Evolutionary conservation across 2,797 vertebrate genomes (phyloP), one percentile per base, ranked within the genome.

Genomic region (Tolypeutes matacus): DNA sequence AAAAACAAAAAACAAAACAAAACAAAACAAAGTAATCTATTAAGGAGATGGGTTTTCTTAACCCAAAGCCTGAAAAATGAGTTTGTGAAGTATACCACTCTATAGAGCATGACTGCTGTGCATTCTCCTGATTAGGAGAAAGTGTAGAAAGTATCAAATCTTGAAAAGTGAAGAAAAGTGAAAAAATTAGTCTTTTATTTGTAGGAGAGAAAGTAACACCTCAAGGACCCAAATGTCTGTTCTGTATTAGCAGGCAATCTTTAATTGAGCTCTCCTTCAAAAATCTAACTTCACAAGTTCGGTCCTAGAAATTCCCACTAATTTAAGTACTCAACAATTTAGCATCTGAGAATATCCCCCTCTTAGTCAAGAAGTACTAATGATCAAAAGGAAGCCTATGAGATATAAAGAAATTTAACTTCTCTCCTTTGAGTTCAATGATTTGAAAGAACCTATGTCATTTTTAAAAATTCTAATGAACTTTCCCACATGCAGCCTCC

Each of bases 61-160:
- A 91, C 78, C 67, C 21, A 67, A 96, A 96, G 62, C 46, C 86
- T 78, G 34, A 91, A 94, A 94, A 88, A 84, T 75, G 29, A 53
- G 83, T 87, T 72, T 92, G 75, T 88, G 70, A 93, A 92, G 60
- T 89, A 29, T 6, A 53, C 23, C 34, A 73, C 82, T 65, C 1
- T 91, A 77, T 31, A 86, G 31, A 90, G 36, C 42, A 14, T 72
- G 67, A 93, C 46, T 86, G 65, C 58, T 95, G 31, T 94, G 4
- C 69, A 65, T 75, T 92, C 36, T 58, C 46, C 64, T 90, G 29
- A 34, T 93, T 85, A 93, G 83, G 42, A 89, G 65, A 93, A 94
- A 96, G 89, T 95, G 65, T 95, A 70, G 93, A 93, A 96, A 97
- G 92, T 78, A 89, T 86, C 87, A 93, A 95, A 92, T 91, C 87